Conservation (phyloP, 2,113 vertebrate genomes). For the Cheirogaleus medius region DNA sequence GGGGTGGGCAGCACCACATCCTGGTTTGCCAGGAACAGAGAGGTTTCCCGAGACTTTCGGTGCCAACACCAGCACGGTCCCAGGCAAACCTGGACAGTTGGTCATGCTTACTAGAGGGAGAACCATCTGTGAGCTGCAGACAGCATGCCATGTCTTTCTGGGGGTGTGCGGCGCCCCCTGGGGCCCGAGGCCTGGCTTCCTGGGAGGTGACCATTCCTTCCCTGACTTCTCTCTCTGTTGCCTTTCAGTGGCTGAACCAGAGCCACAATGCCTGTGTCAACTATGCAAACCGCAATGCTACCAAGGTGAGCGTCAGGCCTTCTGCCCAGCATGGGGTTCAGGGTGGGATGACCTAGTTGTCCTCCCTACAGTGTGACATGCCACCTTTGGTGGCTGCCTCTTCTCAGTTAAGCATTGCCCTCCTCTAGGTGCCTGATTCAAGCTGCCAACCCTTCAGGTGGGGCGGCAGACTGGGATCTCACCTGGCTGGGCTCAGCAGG, state of each 20-base stretch:
- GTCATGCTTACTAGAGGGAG: not conserved
- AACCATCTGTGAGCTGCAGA: not conserved
- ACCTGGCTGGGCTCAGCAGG: not conserved
- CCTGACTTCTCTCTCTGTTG: slow-evolving; percentile 40
- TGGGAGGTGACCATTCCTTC: not conserved
- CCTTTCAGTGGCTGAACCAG: slow-evolving; percentile 94
- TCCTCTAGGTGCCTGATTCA: not conserved
- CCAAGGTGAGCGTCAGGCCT: slow-evolving; percentile 87
- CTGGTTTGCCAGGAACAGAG: not conserved
- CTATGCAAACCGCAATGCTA: slow-evolving; percentile 96
- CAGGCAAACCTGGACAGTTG: not conserved
- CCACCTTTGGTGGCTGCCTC: not conserved
- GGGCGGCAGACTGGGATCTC: no score
- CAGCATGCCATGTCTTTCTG: not conserved
- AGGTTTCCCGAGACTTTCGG: not conserved
- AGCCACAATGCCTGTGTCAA: slow-evolving; percentile 98
- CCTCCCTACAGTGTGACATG: not conserved
- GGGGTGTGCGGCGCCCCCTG: not conserved
- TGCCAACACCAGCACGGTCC: not conserved
- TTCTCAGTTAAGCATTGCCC: not conserved
- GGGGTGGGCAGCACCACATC: not conserved
- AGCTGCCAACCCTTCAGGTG: not conserved
- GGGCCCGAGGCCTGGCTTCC: not conserved
- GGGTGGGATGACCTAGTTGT: not conserved
- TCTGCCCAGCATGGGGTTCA: fast-evolving